These are phyloP conservation scores for Callinectes sapidus DNA, from an alignment of 2,888 invertebrate genomes.

Conservation along the genomic window DNA sequence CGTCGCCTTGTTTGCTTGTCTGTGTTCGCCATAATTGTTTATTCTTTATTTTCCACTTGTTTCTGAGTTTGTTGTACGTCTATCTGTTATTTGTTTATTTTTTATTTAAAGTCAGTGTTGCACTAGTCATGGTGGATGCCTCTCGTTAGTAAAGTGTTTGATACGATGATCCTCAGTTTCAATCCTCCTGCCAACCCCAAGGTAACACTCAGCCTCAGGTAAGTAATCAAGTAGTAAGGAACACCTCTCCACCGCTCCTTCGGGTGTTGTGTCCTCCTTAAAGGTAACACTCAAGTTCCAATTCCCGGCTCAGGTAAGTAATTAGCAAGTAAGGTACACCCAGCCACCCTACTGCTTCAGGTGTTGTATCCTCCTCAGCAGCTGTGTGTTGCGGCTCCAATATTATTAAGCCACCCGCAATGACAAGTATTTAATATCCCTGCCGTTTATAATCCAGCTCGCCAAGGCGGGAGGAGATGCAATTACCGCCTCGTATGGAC, in stretches of 20 bases:
- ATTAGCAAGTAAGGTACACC: neutral
- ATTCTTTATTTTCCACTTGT: neutral
- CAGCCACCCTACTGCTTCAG: neutral
- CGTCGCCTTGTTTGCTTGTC: conserved; percentile 35
- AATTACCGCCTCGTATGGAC: neutral
- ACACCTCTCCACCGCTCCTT: neutral
- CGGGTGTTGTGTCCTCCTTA: neutral
- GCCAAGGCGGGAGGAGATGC: neutral
- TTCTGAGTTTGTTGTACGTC: conserved; percentile 11
- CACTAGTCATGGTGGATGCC: conserved; percentile 36
- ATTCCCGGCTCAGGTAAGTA: neutral
- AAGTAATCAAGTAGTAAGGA: neutral
- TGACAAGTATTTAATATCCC: conserved; percentile 1
- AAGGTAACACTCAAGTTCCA: neutral
- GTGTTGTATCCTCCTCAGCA: neutral
- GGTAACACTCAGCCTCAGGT: neutral
- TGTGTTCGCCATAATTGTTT: conserved; percentile 23
- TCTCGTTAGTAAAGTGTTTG: conserved; percentile 36
- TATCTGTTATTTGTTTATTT: conserved; percentile 26
- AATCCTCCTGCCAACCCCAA: neutral
- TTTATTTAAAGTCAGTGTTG: conserved; percentile 33
- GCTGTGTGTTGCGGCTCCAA: neutral
- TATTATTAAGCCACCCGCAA: conserved; percentile 3
- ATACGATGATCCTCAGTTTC: neutral
- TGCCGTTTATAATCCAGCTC: neutral